A percentile compares a stretch with the other conserved stretches of the same genome.
phyloP scores from a whole-genome alignment of 2,888 invertebrate genomes.

The Eupithecia pulchellata region DNA sequence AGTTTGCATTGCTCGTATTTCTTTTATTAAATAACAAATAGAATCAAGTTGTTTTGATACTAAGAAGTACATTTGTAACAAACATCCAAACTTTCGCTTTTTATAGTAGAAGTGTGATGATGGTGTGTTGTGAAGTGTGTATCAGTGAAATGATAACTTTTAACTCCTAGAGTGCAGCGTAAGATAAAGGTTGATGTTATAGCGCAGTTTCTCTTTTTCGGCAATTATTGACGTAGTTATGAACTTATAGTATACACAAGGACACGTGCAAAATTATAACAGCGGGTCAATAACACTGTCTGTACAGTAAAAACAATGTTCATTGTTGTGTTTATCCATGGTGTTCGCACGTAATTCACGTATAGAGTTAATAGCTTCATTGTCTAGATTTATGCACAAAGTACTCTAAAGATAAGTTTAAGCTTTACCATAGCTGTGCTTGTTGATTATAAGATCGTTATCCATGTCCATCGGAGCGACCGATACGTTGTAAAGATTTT shows the following conservation, averaged over 20 bases:
- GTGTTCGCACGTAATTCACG: conserved; percentile 38
- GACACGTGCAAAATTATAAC: conserved; percentile 54
- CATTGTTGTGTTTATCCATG: conserved; percentile 55
- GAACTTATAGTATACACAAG: conserved; percentile 64
- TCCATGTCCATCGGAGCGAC: conserved; percentile 78
- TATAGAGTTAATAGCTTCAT: background rate
- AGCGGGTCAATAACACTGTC: conserved; percentile 61
- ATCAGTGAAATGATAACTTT: background rate
- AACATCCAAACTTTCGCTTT: background rate
- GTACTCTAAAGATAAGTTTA: conserved; percentile 25
- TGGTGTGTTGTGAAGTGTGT: background rate
- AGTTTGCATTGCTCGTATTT: no score
- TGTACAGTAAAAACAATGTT: conserved; percentile 56
- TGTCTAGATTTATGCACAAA: no score
- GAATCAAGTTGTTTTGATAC: background rate
- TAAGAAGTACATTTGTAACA: background rate
- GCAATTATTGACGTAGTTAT: conserved; percentile 32
- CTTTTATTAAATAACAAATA: no score
- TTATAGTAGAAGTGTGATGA: background rate
- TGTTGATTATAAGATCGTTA: conserved; percentile 65
- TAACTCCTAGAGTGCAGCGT: background rate
- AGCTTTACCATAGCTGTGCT: conserved; percentile 71
- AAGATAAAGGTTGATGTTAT: background rate
- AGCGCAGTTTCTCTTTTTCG: conserved; percentile 15
- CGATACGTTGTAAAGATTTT: background rate